Evolutionary conservation across 1,140 invertebrate species (phyloP), one percentile per base, ranked within the genome.

Genomic region (Drosophila biarmipes): DNA sequence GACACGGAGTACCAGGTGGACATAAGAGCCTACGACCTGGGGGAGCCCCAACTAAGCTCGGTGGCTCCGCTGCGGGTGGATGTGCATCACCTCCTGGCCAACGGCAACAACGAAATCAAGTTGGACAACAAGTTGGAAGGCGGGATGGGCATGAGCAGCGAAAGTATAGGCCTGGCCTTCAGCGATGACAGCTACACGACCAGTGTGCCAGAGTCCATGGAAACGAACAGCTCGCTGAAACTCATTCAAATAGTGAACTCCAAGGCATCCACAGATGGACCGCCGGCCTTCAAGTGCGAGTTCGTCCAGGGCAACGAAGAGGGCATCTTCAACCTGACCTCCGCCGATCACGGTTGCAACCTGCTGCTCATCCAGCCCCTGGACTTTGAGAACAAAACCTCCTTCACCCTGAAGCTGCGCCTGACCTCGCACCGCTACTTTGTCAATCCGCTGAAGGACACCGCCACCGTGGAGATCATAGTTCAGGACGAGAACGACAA

Each of bases 401-500:
- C 94, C 58, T 97, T 97, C 82, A 93, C 94, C 4, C 92, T 98
- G n/a, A 95, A 96, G 86, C 93, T 97, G 5, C 94, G 95, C 73
- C 91, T 98, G 2, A 94, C 95, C 19, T 96, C 96, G 0, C 93
- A 96, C 14, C 94, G 95, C 24, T 96, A 96, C 11, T 93, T 96
- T 6, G 94, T 97, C 5, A 97, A 96, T 92, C 95, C 95, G 0
- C 94, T 95, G 10, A 94, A 95, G 55, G 96, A 95, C 75, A 94
- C 94, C 10, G 95, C 96, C 0, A 94, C 95, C 82, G 94, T 98
- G 0, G 96, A 96, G 66, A 94, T 98, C 5, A 96, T 96, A 74
- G 95, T 98, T 0, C 92, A 95, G 0, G 97, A 98, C 90, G 94
- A 96, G 1, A 98, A 98, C 84, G 97, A 98, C 84, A 98, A 98